A percentile compares a stretch with the other conserved stretches of the same genome.
Conservation (phyloP, 2,888 invertebrate species). For the Pyrgus malvae region DNA sequence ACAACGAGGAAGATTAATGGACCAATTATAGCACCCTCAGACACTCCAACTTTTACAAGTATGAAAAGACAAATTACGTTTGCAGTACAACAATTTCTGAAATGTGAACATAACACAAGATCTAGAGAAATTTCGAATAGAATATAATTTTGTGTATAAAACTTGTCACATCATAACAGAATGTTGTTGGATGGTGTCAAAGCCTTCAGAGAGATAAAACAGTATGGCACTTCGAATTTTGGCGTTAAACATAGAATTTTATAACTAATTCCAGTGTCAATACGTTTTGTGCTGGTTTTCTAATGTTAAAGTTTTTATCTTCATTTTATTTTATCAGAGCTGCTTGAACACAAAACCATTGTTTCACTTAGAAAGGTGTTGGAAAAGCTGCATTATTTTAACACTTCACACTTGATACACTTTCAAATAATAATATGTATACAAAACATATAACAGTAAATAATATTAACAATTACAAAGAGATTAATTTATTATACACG, state of each 20-base stretch:
- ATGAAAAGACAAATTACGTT: neutral
- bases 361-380: slow-evolving; percentile 38
- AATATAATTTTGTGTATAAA: too few species aligned
- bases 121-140: neutral
- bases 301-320: neutral
- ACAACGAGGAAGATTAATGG: neutral
- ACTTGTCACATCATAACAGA: too few species aligned
- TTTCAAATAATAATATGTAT: too few species aligned
- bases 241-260: too few species aligned
- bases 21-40: neutral
- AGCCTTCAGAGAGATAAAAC: neutral
- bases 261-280: too few species aligned
- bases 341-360: slow-evolving; percentile 37
- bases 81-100: too few species aligned
- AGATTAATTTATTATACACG: too few species aligned
- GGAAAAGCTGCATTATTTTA: slow-evolving; percentile 37
- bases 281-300: too few species aligned
- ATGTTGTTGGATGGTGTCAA: neutral
- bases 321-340: neutral
- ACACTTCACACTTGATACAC: neutral
- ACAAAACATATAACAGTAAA: neutral
- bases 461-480: too few species aligned
- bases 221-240: too few species aligned
- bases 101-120: too few species aligned
- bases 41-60: neutral